Conservation (phyloP, 35 echinoderm and acorn worm species). For the Heliocidaris tuberculata region DNA sequence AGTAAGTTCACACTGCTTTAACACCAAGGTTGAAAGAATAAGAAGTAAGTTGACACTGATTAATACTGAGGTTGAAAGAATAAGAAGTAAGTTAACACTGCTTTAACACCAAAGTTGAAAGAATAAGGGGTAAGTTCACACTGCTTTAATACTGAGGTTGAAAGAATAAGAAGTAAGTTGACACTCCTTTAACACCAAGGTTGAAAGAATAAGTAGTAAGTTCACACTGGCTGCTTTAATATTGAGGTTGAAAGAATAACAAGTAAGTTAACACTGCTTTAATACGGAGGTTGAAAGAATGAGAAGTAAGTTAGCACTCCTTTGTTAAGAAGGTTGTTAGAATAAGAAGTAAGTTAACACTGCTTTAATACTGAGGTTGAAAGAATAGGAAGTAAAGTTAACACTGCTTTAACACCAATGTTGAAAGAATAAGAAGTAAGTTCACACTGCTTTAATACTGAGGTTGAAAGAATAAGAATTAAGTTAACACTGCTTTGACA, state of each 20-base stretch:
- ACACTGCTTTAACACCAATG: slow-evolving; percentile 73
- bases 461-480: slow-evolving; percentile 83
- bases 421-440: slow-evolving; percentile 87
- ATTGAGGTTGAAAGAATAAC: slow-evolving; percentile 82
- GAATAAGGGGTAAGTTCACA: slow-evolving; percentile 73
- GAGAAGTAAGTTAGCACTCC: slow-evolving; percentile 57
- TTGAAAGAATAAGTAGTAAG: slow-evolving; percentile 87
- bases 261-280: slow-evolving; percentile 64
- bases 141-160: slow-evolving; percentile 68
- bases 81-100: slow-evolving; percentile 69
- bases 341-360: slow-evolving; percentile 74
- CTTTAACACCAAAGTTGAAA: slow-evolving; percentile 73
- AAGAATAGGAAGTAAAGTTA: no score
- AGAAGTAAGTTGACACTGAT: no score
- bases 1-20: slow-evolving; percentile 55
- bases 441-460: slow-evolving; percentile 54
- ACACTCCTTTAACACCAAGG: slow-evolving; percentile 68
- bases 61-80: slow-evolving; percentile 81
- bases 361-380: slow-evolving; percentile 71
- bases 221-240: no score
- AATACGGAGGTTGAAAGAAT: slow-evolving; percentile 80
- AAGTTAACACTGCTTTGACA: slow-evolving; percentile 56
- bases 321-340: slow-evolving; percentile 71
- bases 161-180: slow-evolving; percentile 79
- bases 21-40: slow-evolving; percentile 85